Evolutionary conservation across 2,797 vertebrate genomes (phyloP).

Genomic region (Coranthus polyacanthus): DNA sequence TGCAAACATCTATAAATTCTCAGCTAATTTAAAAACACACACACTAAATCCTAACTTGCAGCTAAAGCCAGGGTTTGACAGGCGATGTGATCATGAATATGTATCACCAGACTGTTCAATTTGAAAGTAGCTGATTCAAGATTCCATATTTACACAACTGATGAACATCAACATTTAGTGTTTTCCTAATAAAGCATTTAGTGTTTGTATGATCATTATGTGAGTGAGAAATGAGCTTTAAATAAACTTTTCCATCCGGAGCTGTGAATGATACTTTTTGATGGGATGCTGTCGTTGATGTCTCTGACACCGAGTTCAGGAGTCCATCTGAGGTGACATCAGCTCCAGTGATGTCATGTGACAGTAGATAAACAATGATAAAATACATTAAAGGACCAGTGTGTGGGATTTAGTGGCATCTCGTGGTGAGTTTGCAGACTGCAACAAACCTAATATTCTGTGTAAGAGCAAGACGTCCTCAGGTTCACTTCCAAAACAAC

Average conservation of each 20-base stretch:
- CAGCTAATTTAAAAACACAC: neutral
- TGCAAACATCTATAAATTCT: too few species aligned
- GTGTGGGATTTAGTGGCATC: too few species aligned
- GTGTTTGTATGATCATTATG: conserved; percentile 32
- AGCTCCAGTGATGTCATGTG: too few species aligned
- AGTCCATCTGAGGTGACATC: neutral
- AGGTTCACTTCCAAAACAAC: too few species aligned
- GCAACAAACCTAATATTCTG: too few species aligned
- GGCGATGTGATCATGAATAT: neutral
- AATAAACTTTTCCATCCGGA: conserved; percentile 6
- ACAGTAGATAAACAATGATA: neutral
- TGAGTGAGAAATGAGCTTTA: conserved; percentile 13
- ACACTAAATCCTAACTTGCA: neutral
- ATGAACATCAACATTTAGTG: conserved; percentile 33
- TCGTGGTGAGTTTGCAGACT: too few species aligned
- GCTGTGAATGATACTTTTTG: conserved; percentile 25
- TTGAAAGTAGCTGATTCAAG: neutral
- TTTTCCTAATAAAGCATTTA: conserved; percentile 33
- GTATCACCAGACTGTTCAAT: conserved; percentile 8
- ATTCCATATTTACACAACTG: neutral
- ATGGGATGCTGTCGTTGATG: neutral
- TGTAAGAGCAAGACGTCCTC: too few species aligned
- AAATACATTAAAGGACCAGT: too few species aligned
- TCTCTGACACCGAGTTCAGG: neutral
- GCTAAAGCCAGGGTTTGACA: neutral